phyloP scores from a whole-genome alignment of 2,797 vertebrate species.

The Macrochelys suwanniensis region DNA sequence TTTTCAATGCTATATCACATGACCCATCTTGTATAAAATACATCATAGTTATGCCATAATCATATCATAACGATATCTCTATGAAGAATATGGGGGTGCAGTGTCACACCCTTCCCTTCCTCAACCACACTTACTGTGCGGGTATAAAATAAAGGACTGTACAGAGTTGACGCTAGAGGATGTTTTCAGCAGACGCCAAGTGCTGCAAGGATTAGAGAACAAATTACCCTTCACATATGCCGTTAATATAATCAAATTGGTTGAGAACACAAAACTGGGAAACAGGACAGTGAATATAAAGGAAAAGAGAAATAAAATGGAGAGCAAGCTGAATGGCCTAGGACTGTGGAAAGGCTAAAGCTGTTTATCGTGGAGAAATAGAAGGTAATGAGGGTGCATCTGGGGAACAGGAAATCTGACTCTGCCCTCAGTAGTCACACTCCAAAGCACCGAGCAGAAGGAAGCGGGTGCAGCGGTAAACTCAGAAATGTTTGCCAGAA shows the following conservation, averaged over 20 bases:
- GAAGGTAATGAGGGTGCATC: constrained; percentile 44
- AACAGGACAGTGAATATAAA: constrained; percentile 38
- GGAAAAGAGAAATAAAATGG: constrained; percentile 44
- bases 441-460: constrained; percentile 38
- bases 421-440: constrained; percentile 49
- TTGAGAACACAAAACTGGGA: constrained; percentile 24
- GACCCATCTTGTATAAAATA: no score
- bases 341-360: constrained; percentile 18
- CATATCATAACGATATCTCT: no score
- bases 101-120: not conserved
- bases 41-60: no score
- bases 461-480: constrained; percentile 51
- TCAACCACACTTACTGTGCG: fast-evolving
- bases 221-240: constrained; percentile 17
- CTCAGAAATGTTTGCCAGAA: constrained; percentile 46
- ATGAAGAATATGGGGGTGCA: no score
- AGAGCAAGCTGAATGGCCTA: constrained; percentile 32
- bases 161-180: not conserved
- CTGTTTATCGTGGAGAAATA: constrained; percentile 50
- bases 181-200: constrained; percentile 40
- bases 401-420: constrained; percentile 57
- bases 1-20: no score
- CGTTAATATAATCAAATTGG: constrained; percentile 47
- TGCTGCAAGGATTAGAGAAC: constrained; percentile 51
- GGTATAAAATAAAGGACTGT: not conserved